Conservation (phyloP, 92 coral and sea anemone genomes). For the Metridium senile region DNA sequence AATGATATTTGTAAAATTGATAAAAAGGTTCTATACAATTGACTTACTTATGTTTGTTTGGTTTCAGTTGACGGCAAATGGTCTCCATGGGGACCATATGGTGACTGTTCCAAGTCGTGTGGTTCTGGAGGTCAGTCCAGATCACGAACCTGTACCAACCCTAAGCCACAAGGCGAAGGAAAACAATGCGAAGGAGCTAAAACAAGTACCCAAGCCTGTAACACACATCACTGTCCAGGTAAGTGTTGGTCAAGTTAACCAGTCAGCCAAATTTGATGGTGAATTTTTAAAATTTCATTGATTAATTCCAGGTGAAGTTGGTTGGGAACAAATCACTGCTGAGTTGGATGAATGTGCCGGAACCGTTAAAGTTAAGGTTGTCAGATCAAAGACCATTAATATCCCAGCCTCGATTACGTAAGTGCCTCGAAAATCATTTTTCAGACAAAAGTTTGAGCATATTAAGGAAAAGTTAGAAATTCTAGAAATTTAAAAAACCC, state of each 20-base stretch:
- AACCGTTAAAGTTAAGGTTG: slow-evolving; percentile 3
- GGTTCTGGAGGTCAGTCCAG: slow-evolving; percentile 39
- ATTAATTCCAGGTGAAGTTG: slow-evolving; percentile 7
- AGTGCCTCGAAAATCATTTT: not conserved
- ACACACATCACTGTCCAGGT: slow-evolving; percentile 23
- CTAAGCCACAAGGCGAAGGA: slow-evolving; percentile 46
- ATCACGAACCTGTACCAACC: slow-evolving; percentile 47
- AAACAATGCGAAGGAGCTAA: slow-evolving; percentile 28
- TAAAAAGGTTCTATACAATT: not conserved
- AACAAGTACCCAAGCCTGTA: slow-evolving; percentile 9
- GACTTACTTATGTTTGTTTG: not conserved
- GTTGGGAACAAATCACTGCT: slow-evolving; percentile 21
- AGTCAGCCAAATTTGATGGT: not conserved
- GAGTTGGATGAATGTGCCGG: slow-evolving; percentile 10
- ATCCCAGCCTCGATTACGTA: slow-evolving; percentile 11
- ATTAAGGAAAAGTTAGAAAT: no score
- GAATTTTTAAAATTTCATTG: not conserved
- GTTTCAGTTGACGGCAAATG: slow-evolving; percentile 31
- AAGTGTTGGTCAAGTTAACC: not conserved
- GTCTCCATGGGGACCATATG: slow-evolving; percentile 37
- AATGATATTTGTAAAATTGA: not conserved
- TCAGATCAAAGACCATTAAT: slow-evolving; percentile 4
- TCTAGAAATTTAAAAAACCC: no score
- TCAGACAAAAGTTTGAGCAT: not conserved
- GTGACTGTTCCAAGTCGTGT: slow-evolving; percentile 38